These are phyloP conservation scores for Cyanoderma ruficeps DNA, from an alignment of 2,113 vertebrate species.

Conservation along the genomic window DNA sequence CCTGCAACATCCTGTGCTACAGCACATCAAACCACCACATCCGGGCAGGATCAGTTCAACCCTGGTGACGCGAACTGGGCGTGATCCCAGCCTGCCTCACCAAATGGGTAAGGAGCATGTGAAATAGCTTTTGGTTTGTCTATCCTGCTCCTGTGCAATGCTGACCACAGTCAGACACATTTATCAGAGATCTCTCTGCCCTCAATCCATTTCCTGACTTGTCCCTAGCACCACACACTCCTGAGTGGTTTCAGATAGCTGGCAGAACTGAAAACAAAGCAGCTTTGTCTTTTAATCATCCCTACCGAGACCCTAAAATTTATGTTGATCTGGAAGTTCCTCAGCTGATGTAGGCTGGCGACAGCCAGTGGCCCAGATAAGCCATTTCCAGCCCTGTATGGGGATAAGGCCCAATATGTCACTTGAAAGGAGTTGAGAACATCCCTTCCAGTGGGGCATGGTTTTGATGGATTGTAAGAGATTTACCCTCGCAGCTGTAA, in stretches of 20 bases:
- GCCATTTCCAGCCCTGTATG: background rate
- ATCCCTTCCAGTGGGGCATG: background rate
- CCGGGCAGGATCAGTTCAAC: background rate
- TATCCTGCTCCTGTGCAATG: background rate
- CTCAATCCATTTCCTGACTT: slow-evolving; percentile 10
- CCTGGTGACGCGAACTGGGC: background rate
- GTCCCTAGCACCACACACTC: background rate
- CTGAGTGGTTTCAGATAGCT: slow-evolving; percentile 25
- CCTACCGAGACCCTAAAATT: background rate
- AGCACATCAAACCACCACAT: background rate
- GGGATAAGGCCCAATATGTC: background rate
- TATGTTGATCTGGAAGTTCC: background rate
- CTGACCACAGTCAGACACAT: background rate
- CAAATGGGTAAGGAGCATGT: background rate
- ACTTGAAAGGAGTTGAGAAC: background rate
- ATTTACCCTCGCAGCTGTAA: slow-evolving; percentile 9
- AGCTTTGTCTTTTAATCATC: slow-evolving; percentile 17
- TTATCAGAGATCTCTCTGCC: background rate
- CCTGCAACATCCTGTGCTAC: background rate
- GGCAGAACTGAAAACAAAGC: slow-evolving; percentile 30
- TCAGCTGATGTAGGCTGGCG: background rate
- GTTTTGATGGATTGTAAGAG: slow-evolving; percentile 5
- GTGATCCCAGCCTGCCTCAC: background rate
- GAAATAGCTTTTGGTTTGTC: background rate
- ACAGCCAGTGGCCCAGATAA: background rate